phyloP scores from a whole-genome alignment of 2,888 invertebrate species.

The Drosophila diplacantha region DNA sequence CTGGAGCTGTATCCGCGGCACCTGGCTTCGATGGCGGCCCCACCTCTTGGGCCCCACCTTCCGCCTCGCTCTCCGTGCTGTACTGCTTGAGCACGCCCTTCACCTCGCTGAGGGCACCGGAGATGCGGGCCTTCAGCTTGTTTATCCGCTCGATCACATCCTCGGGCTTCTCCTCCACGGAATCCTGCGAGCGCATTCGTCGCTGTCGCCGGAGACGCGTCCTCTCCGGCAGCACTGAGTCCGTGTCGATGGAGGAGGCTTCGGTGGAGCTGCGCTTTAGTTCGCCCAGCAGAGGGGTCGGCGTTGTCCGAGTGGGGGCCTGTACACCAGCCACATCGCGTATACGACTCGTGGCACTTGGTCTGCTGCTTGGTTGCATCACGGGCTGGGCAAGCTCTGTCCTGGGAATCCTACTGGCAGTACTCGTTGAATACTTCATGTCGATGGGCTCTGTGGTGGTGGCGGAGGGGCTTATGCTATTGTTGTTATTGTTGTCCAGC shows the following conservation, averaged over 20 bases:
- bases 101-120: constrained; percentile 75
- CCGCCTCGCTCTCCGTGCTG: constrained; percentile 72
- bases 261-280: constrained; percentile 51
- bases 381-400: constrained; percentile 12
- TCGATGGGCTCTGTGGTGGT: constrained; percentile 24
- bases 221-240: constrained; percentile 61
- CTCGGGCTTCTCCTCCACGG: constrained; percentile 62
- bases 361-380: constrained; percentile 8
- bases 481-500: constrained; percentile 47
- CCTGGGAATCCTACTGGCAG: constrained; percentile 39
- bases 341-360: constrained; percentile 47
- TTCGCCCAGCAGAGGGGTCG: constrained; percentile 47
- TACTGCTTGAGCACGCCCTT: constrained; percentile 76
- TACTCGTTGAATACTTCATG: constrained; percentile 71
- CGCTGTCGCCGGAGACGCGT: constrained; percentile 70
- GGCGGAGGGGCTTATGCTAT: constrained; percentile 13
- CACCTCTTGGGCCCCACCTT: constrained; percentile 40
- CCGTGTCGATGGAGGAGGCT: constrained; percentile 48
- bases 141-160: constrained; percentile 75
- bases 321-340: constrained; percentile 29
- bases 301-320: neutral
- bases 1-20: constrained; percentile 41
- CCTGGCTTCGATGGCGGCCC: constrained; percentile 1
- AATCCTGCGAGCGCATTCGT: constrained; percentile 66
- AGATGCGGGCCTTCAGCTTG: constrained; percentile 75